These are phyloP conservation scores for Ophion slaviceki DNA, from an alignment of 2,888 invertebrate species.

Conservation along the genomic window DNA sequence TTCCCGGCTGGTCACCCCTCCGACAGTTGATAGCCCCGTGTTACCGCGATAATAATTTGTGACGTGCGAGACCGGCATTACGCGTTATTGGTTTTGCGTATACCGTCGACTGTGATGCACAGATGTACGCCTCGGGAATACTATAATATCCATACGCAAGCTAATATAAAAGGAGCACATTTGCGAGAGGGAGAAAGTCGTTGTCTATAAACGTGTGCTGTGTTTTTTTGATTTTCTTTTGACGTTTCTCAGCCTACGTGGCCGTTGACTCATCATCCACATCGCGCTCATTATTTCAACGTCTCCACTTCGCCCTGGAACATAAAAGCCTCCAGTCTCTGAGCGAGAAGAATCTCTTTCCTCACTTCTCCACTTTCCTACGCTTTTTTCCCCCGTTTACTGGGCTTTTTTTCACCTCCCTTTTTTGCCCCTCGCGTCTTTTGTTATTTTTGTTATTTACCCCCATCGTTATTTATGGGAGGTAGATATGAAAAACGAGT, in stretches of 20 bases:
- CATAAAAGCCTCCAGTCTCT: constrained; percentile 44
- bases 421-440: constrained; percentile 7
- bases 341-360: constrained; percentile 14
- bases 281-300: constrained; percentile 46
- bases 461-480: constrained; percentile 64
- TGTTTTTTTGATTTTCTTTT: constrained; percentile 6
- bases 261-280: constrained; percentile 50
- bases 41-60: constrained; percentile 61
- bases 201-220: constrained; percentile 45
- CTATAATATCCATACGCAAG: constrained; percentile 32
- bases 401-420: constrained; percentile 46
- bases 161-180: constrained; percentile 15
- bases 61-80: constrained; percentile 62
- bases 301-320: constrained; percentile 43
- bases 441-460: constrained; percentile 14
- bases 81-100: constrained; percentile 64
- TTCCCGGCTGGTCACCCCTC: background rate
- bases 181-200: constrained; percentile 54
- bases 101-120: constrained; percentile 7
- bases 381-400: constrained; percentile 11
- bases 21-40: constrained; percentile 34
- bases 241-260: constrained; percentile 6
- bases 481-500: constrained; percentile 65
- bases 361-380: constrained; percentile 56
- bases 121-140: constrained; percentile 14